Evolutionary conservation across 2,888 invertebrate genomes (phyloP), one percentile per base, ranked within the genome.

Genomic region (Gasteruption jaculator): DNA sequence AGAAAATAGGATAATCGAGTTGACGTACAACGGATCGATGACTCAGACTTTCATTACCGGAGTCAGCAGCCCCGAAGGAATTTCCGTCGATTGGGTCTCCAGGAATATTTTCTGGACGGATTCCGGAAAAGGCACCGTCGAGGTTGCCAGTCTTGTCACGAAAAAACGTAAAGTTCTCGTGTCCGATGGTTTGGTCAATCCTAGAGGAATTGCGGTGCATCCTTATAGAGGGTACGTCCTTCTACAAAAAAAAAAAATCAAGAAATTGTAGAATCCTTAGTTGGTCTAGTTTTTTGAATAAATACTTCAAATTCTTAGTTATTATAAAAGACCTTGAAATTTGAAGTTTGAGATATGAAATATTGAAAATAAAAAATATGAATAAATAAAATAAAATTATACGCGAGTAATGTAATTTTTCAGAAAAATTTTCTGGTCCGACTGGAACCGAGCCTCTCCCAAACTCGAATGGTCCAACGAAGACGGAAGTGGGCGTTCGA

Each of bases 31-130:
- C 46, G 68, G 68, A 38, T 61, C 67, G 18, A 52, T 56, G 25
- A 44, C 54, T 3, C 53, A 63, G 38, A 56, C 57, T 39, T 66
- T 61, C 52, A 53, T 74, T 66, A 20, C 68, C 85, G 89, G 82
- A 56, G 80, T 95, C 27, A 83, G 82, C 53, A 87, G 92, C 12
- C 92, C 94, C 0, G 96, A 97, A 76, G 97, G 97, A 15, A 73
- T 99, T 43, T 85, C 94, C 8, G 78, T 99, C 15, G 97, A 99
- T 73, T 94, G 91, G 86, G 78, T 91, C 11, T 85, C 91, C 1
- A 79, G 93, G 52, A 93, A 91, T 61, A 80, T 97, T 53, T 99
- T 93, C 72, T 97, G 95, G 91, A 93, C 96, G 0, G 97, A 99
- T 73, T 92, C 96, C 0, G 82, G 80, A 18, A 85, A 84, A 61